Evolutionary conservation across 64 coral and sea anemone species (phyloP).

Genomic region (Stichodactyla helianthus): DNA sequence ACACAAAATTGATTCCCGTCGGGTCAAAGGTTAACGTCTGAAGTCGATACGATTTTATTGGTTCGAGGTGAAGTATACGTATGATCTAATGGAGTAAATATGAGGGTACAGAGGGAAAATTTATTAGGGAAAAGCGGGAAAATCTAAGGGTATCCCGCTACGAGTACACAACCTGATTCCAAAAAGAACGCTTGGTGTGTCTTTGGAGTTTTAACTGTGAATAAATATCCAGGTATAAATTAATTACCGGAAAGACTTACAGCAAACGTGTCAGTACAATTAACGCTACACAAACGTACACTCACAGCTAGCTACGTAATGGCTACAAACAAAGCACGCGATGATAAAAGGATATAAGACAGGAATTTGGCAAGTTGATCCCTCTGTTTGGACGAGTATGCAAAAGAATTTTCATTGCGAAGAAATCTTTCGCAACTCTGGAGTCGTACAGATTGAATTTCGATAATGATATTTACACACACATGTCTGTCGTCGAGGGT

Average conservation of each 20-base stretch:
- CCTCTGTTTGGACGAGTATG: background rate
- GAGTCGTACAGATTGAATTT: background rate
- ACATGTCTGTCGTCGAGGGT: background rate
- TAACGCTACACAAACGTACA: background rate
- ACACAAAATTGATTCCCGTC: background rate
- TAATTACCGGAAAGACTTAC: background rate
- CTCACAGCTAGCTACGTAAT: background rate
- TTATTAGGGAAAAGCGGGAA: too few relatives aligned
- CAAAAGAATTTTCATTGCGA: background rate
- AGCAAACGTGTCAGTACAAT: background rate
- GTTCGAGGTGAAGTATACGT: background rate
- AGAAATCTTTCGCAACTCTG: background rate
- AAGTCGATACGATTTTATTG: background rate
- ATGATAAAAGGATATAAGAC: background rate
- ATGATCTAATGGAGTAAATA: background rate
- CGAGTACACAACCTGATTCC: too few relatives aligned
- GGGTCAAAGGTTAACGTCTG: background rate
- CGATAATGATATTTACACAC: background rate
- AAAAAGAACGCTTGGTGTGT: background rate
- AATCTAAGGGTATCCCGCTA: too few relatives aligned
- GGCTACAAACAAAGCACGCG: constrained; percentile 2
- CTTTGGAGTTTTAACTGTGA: background rate
- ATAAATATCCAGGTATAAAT: background rate
- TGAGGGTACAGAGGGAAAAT: background rate
- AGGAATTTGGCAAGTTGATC: constrained; percentile 10